Evolutionary conservation across 2,888 invertebrate genomes (phyloP), one percentile per base, ranked within the genome.

Genomic region (Archips crataeganus): DNA sequence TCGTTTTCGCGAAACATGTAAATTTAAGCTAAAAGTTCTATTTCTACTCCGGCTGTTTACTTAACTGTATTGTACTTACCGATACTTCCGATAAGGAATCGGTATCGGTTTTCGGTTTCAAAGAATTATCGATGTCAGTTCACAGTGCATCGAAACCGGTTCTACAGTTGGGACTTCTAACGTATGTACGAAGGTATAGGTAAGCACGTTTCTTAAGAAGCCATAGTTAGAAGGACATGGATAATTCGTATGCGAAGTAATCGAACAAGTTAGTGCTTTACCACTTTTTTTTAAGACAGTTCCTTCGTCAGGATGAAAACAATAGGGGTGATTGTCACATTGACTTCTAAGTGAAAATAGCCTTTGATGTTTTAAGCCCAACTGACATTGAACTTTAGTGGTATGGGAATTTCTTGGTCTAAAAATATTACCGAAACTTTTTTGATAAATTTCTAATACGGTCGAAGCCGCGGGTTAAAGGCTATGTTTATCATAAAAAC

Each of bases 121-220:
- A 32, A 60, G 69, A 69, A 51, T 51, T 59, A 60, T 42, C 49
- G 34, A 13, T 73, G 60, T 57, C 57, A 54, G 68, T 60, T 64
- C 69, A 34, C 51, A 60, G 51, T 64, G 69, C 69, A 69, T 69
- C 42, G 42, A 39, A 64, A 74, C 75, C 75, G 70, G 75, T 70
- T 69, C 39, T 39, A 23, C 45, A 51, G 47, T 34, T 51, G 57
- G 32, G 42, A 67, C 23, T 66, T 57, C 51, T 65, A 71, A 66
- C 34, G 39, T 66, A 57, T n/a, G n/a, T n/a, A n/a, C 63, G 51
- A 51, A 36, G 62, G 23, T 45, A 76, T 78, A 39, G 39, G 39
- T 39, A 77, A 79, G 83, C 81, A 86, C 83, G 82, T 84, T 86
- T 88, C 88, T 86, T 86, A 89, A 86, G 82, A 84, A 82, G 82